Percentiles rank a stretch among this genome's conserved stretches.
Evolutionary conservation across 2,113 vertebrate genomes (phyloP).

Genomic region (Synodontis membranacea): DNA sequence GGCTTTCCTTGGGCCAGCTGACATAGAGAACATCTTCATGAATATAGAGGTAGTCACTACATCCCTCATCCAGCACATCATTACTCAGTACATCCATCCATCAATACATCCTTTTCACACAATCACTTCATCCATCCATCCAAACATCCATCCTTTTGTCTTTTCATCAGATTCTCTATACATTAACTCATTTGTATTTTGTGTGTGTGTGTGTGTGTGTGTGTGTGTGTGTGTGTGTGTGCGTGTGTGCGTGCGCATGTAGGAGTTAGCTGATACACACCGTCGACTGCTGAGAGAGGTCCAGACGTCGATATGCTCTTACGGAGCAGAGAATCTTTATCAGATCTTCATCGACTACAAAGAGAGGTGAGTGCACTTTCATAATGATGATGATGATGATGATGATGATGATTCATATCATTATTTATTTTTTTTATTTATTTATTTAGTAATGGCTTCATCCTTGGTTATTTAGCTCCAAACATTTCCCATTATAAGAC

Average conservation of each 20-base stretch:
- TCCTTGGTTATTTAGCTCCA: background rate
- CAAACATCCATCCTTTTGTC: background rate
- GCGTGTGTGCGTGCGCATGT: constrained; percentile 35
- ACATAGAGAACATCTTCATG: constrained; percentile 88
- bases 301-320: constrained; percentile 66
- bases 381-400: background rate
- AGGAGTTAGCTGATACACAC: constrained; percentile 82
- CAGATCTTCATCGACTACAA: constrained; percentile 87
- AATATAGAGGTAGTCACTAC: constrained; percentile 77
- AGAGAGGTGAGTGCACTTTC: constrained; percentile 73
- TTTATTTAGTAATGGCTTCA: background rate
- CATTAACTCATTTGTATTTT: background rate
- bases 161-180: background rate
- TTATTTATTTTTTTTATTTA: too few relatives aligned
- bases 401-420: background rate
- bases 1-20: constrained; percentile 75
- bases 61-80: background rate
- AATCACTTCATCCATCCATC: background rate
- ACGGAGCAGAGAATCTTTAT: constrained; percentile 70
- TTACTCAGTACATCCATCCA: background rate
- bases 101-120: background rate
- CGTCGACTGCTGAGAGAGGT: constrained; percentile 76
- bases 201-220: constrained; percentile 38
- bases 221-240: constrained; percentile 21
- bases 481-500: background rate